Conservation (phyloP, 1,140 invertebrate species). For the Helicoverpa zea region DNA sequence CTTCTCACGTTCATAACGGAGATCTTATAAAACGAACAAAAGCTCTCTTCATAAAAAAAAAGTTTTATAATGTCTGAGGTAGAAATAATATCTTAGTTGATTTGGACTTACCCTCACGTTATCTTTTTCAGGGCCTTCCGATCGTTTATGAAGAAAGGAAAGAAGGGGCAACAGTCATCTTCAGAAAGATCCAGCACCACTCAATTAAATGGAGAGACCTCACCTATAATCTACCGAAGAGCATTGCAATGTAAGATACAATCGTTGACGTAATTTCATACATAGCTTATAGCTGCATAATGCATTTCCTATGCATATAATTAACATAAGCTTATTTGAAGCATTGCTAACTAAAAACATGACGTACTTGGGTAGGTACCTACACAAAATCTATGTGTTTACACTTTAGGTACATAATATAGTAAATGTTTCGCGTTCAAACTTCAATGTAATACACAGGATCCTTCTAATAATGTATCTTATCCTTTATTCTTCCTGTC, state of each 20-base stretch:
- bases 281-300: background rate
- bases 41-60: no score
- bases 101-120: no score
- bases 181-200: conserved; percentile 60
- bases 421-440: no score
- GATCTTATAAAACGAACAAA: background rate
- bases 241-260: conserved; percentile 77
- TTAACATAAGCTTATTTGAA: no score
- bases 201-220: conserved; percentile 73
- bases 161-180: conserved; percentile 67
- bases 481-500: background rate
- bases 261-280: background rate
- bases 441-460: no score
- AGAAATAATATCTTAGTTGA: no score
- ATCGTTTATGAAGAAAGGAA: conserved; percentile 85
- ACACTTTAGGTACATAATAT: no score
- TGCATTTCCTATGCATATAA: background rate
- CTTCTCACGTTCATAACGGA: conserved; percentile 8
- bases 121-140: conserved; percentile 78
- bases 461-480: no score
- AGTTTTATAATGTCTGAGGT: no score
- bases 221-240: conserved; percentile 79
- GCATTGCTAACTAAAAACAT: no score
- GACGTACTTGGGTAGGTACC: no score
- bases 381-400: no score